These are phyloP conservation scores for Platycheirus albimanus DNA, from an alignment of 2,888 invertebrate species.

Conservation along the genomic window DNA sequence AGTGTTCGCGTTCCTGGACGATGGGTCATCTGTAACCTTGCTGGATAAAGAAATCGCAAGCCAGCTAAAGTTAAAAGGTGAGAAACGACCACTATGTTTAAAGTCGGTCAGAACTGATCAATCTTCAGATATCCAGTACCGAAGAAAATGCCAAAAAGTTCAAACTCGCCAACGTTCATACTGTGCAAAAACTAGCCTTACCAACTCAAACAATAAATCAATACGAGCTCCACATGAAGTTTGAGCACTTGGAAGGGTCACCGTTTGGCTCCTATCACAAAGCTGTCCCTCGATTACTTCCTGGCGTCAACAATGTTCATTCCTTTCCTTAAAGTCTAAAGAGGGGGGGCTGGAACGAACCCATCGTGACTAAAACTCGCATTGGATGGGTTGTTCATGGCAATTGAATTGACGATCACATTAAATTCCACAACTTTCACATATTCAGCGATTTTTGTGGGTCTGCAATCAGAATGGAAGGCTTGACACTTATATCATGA, in stretches of 20 bases:
- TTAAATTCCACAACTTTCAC: constrained; percentile 33
- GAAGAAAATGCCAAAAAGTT: neutral
- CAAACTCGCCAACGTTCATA: neutral
- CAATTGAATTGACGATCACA: neutral
- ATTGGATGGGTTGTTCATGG: constrained; percentile 46
- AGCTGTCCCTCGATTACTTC: constrained; percentile 1
- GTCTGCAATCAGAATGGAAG: too few relatives aligned
- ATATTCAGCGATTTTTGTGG: too few relatives aligned
- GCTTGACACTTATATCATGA: too few relatives aligned
- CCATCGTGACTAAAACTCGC: constrained; percentile 39
- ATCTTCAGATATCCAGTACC: constrained; percentile 4
- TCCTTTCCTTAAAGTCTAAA: constrained; percentile 7
- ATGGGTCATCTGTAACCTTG: neutral
- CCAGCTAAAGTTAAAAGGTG: neutral
- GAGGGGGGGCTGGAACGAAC: constrained; percentile 14
- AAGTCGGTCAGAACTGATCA: neutral
- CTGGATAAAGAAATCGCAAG: neutral
- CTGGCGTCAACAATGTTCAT: constrained; percentile 19
- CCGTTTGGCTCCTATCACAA: neutral
- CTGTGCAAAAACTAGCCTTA: neutral
- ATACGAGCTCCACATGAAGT: neutral
- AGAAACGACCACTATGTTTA: neutral
- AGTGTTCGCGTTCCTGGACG: neutral
- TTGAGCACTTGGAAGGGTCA: neutral
- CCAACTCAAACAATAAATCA: neutral